These are phyloP conservation scores for Philhelius pedissequus DNA, from an alignment of 2,888 invertebrate species.

Conservation along the genomic window DNA sequence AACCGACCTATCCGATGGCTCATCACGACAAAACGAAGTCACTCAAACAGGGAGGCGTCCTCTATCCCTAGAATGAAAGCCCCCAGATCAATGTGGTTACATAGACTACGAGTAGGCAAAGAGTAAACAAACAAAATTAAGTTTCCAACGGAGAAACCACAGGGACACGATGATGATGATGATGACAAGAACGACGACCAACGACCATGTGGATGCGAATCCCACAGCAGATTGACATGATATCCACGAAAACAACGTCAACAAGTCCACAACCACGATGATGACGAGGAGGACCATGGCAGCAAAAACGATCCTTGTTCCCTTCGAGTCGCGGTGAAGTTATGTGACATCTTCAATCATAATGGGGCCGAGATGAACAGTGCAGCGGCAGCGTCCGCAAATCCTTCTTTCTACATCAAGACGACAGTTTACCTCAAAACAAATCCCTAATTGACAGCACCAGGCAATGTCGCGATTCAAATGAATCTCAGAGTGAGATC, in stretches of 20 bases:
- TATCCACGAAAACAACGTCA: slow-evolving; percentile 68
- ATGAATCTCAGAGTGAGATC: slow-evolving; percentile 65
- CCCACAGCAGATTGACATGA: slow-evolving; percentile 67
- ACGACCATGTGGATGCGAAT: slow-evolving; percentile 38
- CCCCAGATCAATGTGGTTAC: slow-evolving; percentile 21
- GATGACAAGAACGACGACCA: slow-evolving; percentile 6
- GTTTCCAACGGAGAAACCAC: slow-evolving; percentile 57
- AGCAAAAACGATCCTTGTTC: slow-evolving; percentile 62
- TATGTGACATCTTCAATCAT: slow-evolving; percentile 69
- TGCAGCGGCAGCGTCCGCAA: slow-evolving; percentile 16
- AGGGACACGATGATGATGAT: slow-evolving; percentile 33
- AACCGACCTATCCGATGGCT: slow-evolving; percentile 21
- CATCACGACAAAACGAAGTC: slow-evolving; percentile 58
- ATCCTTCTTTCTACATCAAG: slow-evolving; percentile 53
- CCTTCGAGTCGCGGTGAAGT: slow-evolving; percentile 46
- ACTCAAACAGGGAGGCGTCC: slow-evolving; percentile 3
- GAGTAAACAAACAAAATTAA: slow-evolving; percentile 48
- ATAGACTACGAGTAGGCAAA: no score
- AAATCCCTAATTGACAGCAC: slow-evolving; percentile 68
- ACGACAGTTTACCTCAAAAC: slow-evolving; percentile 67
- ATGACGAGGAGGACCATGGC: slow-evolving; percentile 31
- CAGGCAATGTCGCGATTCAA: slow-evolving; percentile 66
- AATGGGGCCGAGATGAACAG: slow-evolving; percentile 43
- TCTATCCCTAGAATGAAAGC: neutral
- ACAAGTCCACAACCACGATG: slow-evolving; percentile 44